Percentiles rank a stretch among this genome's conserved stretches.
These are phyloP conservation scores for Drosophila malerkotliana DNA, from an alignment of 1,140 invertebrate species.

Conservation along the genomic window DNA sequence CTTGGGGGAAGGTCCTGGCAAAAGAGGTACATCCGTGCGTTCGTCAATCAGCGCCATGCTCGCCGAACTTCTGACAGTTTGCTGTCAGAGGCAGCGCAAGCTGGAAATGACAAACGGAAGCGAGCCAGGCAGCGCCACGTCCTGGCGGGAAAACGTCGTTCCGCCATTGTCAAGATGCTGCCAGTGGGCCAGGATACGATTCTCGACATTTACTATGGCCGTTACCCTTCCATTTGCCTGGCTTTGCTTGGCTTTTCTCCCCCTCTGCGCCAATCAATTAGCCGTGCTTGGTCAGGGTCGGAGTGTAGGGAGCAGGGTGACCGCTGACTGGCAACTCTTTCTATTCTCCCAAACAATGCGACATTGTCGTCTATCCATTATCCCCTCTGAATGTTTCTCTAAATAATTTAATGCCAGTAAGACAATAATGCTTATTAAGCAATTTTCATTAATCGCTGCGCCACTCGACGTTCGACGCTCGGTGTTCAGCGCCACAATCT, in stretches of 20 bases:
- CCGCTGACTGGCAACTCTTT: conserved; percentile 48
- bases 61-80: conserved; percentile 71
- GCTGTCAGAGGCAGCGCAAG: conserved; percentile 71
- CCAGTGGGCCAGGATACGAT: conserved; percentile 21
- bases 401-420: conserved; percentile 80
- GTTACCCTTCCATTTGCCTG: conserved; percentile 6
- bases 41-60: conserved; percentile 65
- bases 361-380: conserved; percentile 42
- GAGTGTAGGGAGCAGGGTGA: neutral
- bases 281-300: conserved; percentile 30
- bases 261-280: conserved; percentile 68
- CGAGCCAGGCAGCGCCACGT: conserved; percentile 43
- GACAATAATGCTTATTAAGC: conserved; percentile 82
- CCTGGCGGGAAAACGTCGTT: conserved; percentile 40
- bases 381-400: conserved; percentile 52
- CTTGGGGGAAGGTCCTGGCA: conserved; percentile 4
- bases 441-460: conserved; percentile 78
- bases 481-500: conserved; percentile 54
- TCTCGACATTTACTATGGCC: conserved; percentile 2
- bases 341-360: conserved; percentile 51
- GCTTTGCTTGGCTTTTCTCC: neutral
- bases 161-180: conserved; percentile 36
- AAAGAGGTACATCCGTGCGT: conserved; percentile 43
- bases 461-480: conserved; percentile 72
- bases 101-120: conserved; percentile 77